A percentile compares a stretch with the other conserved stretches of the same genome.
Conservation (phyloP, 2,113 vertebrate genomes). For the Sciurus niger region DNA sequence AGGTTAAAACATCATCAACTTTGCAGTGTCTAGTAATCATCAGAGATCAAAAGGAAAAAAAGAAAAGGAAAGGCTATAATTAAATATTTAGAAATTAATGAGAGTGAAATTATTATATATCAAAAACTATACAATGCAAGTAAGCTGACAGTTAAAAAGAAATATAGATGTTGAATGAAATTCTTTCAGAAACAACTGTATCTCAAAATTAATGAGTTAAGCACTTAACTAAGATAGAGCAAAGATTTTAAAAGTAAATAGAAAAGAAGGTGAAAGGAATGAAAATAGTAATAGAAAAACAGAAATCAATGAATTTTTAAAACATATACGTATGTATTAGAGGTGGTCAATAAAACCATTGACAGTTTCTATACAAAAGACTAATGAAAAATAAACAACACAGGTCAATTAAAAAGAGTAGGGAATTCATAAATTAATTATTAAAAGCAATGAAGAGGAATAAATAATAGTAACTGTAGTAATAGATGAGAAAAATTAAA, state of each 20-base stretch:
- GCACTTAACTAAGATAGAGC: not conserved
- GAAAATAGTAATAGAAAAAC: slow-evolving; percentile 21
- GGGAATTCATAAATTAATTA: not conserved
- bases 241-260: not conserved
- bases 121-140: not conserved
- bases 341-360: not conserved
- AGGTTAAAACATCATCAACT: slow-evolving; percentile 63
- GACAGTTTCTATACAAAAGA: not conserved
- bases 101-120: slow-evolving; percentile 41
- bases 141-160: slow-evolving; percentile 35
- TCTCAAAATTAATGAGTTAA: slow-evolving; percentile 20
- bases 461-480: not conserved
- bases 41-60: not conserved
- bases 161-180: not conserved
- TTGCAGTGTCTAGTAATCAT: not conserved
- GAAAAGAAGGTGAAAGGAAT: slow-evolving; percentile 18
- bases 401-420: not conserved
- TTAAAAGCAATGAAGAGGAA: not conserved
- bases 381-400: slow-evolving; percentile 19
- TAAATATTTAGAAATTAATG: slow-evolving; percentile 41
- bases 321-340: not conserved
- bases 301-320: not conserved
- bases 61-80: not conserved
- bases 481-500: not conserved
- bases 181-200: slow-evolving; percentile 30